Evolutionary conservation across 2,113 vertebrate species (phyloP).

Genomic region (Hypanus sabinus): DNA sequence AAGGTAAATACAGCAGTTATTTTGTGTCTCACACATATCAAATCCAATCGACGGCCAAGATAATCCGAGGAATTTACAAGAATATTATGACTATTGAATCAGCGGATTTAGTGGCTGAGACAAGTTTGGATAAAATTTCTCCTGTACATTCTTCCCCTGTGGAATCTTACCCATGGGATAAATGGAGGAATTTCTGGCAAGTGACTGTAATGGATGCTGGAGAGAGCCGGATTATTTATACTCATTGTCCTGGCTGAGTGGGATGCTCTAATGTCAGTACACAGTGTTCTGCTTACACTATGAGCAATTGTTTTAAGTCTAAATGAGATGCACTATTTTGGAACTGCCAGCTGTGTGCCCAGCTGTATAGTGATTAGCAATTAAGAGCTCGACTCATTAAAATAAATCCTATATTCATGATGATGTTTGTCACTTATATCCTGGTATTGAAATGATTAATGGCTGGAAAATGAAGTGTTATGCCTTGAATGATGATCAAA

Average conservation of each 20-base stretch:
- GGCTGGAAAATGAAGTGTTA: slow-evolving; percentile 39
- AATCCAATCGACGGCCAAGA: neutral
- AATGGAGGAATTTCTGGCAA: slow-evolving; percentile 4
- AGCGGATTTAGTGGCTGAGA: neutral
- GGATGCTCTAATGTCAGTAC: slow-evolving; percentile 39
- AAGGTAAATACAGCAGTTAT: neutral
- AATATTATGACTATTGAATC: neutral
- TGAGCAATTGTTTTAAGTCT: slow-evolving; percentile 41
- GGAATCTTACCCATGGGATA: neutral
- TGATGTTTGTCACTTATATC: slow-evolving; percentile 45
- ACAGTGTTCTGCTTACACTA: slow-evolving; percentile 39
- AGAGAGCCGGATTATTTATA: slow-evolving; percentile 42
- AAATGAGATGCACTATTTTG: slow-evolving; percentile 44
- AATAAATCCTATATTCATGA: slow-evolving; percentile 44
- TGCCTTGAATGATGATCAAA: slow-evolving; percentile 40
- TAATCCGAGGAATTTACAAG: neutral
- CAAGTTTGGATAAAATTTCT: neutral
- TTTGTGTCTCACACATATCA: neutral
- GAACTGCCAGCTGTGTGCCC: slow-evolving; percentile 24
- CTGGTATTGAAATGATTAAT: slow-evolving; percentile 46
- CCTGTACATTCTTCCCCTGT: neutral
- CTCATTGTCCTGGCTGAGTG: slow-evolving; percentile 47
- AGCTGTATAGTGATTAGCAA: slow-evolving; percentile 33
- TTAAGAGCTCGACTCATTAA: slow-evolving; percentile 39
- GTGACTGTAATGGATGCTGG: slow-evolving; percentile 26